Conservation (phyloP, 2,888 invertebrate species). For the Pinctada fucata region DNA sequence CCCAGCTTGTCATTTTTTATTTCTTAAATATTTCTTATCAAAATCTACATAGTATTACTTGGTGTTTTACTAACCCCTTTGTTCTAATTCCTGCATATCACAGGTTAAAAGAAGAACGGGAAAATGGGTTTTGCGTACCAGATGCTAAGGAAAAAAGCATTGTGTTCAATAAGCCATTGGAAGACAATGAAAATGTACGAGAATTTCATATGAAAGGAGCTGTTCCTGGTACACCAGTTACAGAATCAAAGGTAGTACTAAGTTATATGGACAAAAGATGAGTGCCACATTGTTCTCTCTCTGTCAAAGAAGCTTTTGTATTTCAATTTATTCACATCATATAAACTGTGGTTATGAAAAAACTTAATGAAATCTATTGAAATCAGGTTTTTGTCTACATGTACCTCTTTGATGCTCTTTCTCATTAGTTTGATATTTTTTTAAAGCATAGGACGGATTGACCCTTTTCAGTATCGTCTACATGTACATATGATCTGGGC, state of each 20-base stretch:
- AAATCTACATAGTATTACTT: no score
- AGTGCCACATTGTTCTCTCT: no score
- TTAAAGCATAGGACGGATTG: background rate
- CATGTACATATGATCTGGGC: no score
- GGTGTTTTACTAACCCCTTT: no score
- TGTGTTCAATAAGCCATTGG: constrained; percentile 34
- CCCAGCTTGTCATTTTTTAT: no score
- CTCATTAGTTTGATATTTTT: background rate
- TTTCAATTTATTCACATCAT: no score
- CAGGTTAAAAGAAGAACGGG: constrained; percentile 35
- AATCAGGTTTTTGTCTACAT: background rate
- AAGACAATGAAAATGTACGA: constrained; percentile 36
- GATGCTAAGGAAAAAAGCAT: constrained; percentile 9
- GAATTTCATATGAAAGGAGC: constrained; percentile 57
- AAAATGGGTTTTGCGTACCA: constrained; percentile 30
- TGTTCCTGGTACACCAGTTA: constrained; percentile 61
- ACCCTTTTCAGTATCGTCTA: no score
- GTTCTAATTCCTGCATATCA: background rate
- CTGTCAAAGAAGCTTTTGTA: no score
- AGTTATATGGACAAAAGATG: background rate
- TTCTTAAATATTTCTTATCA: no score
- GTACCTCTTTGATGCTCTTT: background rate
- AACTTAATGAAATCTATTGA: no score
- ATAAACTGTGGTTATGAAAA: no score
- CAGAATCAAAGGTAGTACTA: constrained; percentile 57